These are phyloP conservation scores for Holacanthus passer DNA, from an alignment of 2,113 vertebrate species.

Conservation along the genomic window DNA sequence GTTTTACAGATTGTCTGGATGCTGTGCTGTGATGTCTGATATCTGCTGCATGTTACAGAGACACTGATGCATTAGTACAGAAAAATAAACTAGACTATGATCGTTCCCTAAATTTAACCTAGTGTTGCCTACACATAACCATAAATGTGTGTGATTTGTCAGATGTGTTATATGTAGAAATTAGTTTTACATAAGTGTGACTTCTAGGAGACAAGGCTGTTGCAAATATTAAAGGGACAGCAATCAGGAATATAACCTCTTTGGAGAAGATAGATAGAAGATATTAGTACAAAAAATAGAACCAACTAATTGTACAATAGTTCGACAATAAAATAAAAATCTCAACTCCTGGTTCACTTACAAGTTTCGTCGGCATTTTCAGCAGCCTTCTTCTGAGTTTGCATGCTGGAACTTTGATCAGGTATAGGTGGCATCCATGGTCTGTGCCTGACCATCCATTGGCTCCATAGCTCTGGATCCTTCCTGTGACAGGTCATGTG, in stretches of 20 bases:
- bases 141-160: too few species aligned
- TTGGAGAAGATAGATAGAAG: too few species aligned
- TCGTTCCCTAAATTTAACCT: not conserved
- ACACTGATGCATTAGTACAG: not conserved
- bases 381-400: not conserved
- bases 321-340: not conserved
- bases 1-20: constrained; percentile 49
- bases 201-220: too few species aligned
- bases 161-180: too few species aligned
- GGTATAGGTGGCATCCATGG: not conserved
- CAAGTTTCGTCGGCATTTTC: not conserved
- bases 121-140: not conserved
- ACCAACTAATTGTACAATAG: not conserved
- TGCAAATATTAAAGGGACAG: not conserved
- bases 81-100: not conserved
- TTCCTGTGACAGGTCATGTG: not conserved
- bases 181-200: too few species aligned
- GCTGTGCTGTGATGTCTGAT: constrained; percentile 26
- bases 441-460: not conserved
- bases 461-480: not conserved
- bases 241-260: not conserved
- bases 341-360: not conserved
- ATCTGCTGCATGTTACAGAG: constrained; percentile 21
- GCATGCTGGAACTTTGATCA: not conserved
- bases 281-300: not conserved